Percentiles rank a stretch among this genome's conserved stretches.
Conservation (phyloP, 1,140 invertebrate species). For the Nomia melanderi region DNA sequence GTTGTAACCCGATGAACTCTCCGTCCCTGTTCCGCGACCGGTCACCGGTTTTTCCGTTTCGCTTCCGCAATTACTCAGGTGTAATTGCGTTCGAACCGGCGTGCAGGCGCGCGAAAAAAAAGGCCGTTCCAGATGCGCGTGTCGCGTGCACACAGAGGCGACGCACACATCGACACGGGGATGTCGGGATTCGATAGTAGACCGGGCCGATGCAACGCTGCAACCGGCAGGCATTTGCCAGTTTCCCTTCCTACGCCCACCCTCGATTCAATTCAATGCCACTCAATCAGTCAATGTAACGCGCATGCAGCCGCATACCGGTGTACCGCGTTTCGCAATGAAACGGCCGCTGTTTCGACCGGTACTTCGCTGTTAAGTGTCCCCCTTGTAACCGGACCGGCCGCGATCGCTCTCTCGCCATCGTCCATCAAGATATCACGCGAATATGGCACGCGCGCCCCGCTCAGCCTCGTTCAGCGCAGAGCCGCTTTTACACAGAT, state of each 20-base stretch:
- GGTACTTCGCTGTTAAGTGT: slow-evolving; percentile 64
- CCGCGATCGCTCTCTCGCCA: slow-evolving; percentile 20
- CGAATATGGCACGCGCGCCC: slow-evolving; percentile 51
- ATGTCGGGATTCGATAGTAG: slow-evolving; percentile 46
- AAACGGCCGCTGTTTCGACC: slow-evolving; percentile 63
- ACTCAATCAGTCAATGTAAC: slow-evolving; percentile 81
- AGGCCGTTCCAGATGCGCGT: slow-evolving; percentile 5
- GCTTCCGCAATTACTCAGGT: slow-evolving; percentile 73
- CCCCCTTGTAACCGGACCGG: slow-evolving; percentile 58
- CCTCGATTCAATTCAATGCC: slow-evolving; percentile 80
- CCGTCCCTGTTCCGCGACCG: neutral
- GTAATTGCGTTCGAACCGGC: slow-evolving; percentile 69
- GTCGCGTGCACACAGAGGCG: neutral
- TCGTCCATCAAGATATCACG: slow-evolving; percentile 57
- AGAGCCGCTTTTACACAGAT: slow-evolving; percentile 55
- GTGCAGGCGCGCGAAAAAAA: slow-evolving; percentile 53
- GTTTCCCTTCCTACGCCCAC: slow-evolving; percentile 68
- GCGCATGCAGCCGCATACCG: slow-evolving; percentile 74
- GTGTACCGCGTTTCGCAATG: slow-evolving; percentile 67
- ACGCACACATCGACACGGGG: neutral
- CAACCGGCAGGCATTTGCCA: slow-evolving; percentile 75
- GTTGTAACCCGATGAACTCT: slow-evolving; percentile 60
- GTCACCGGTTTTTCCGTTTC: slow-evolving; percentile 36
- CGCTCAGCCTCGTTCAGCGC: too few species aligned
- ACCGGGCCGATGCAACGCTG: slow-evolving; percentile 54